Conservation (phyloP, 2,797 vertebrate species). For the Rhabdophis nuchalis region DNA sequence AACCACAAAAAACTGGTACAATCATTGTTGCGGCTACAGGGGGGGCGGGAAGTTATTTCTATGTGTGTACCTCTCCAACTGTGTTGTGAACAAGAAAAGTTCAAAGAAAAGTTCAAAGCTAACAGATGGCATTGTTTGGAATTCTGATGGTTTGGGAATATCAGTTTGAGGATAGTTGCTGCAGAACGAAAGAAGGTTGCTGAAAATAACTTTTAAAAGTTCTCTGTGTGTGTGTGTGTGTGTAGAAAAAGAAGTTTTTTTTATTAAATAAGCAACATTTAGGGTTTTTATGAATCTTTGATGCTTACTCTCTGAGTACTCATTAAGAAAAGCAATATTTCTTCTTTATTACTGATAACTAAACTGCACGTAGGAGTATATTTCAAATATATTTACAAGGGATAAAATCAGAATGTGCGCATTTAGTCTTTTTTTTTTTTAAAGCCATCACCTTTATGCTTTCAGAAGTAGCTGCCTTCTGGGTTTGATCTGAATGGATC, state of each 20-base stretch:
- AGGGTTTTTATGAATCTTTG: constrained; percentile 11
- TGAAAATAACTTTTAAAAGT: not conserved
- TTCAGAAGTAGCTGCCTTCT: not conserved
- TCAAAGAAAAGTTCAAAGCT: not conserved
- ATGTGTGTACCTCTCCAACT: not conserved
- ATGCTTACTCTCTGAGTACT: not conserved
- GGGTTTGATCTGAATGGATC: not conserved
- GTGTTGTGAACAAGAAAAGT: not conserved
- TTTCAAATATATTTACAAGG: not conserved
- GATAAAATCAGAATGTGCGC: not conserved
- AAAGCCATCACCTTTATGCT: not conserved
- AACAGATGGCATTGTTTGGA: not conserved
- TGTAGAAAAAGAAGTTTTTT: not conserved
- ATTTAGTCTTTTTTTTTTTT: not conserved
- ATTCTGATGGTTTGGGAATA: not conserved
- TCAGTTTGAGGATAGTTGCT: not conserved
- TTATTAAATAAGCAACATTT: constrained; percentile 18
- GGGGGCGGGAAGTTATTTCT: not conserved
- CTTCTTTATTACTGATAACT: not conserved
- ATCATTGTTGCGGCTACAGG: not conserved
- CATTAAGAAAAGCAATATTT: not conserved
- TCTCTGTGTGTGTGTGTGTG: not conserved
- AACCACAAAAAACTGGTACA: not conserved
- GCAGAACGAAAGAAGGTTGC: not conserved
- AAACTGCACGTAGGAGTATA: not conserved